phyloP scores from a whole-genome alignment of 2,888 invertebrate genomes.

The Pyralis farinalis region DNA sequence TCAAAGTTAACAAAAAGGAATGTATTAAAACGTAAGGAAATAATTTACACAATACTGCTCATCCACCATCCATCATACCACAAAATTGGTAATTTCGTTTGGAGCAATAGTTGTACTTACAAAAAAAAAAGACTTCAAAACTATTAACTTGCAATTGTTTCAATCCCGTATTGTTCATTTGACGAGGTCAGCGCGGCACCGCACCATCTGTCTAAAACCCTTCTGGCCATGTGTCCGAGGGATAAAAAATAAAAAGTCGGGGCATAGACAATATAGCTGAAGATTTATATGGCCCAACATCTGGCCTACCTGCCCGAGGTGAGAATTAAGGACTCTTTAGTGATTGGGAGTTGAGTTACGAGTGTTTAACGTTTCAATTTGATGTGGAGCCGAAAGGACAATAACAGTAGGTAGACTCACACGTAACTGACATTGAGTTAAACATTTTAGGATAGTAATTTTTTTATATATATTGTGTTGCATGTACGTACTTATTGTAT shows the following conservation, averaged over 20 bases:
- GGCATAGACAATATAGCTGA: slow-evolving; percentile 57
- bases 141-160: neutral
- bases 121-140: too few species aligned
- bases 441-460: too few species aligned
- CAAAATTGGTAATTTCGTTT: too few species aligned
- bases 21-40: too few species aligned
- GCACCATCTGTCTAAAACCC: slow-evolving; percentile 40
- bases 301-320: slow-evolving; percentile 57
- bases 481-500: too few species aligned
- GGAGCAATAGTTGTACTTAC: too few species aligned
- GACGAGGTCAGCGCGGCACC: slow-evolving; percentile 23
- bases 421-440: too few species aligned
- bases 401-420: too few species aligned
- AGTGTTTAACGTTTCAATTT: slow-evolving; percentile 9
- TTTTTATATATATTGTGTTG: too few species aligned
- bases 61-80: too few species aligned
- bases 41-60: too few species aligned
- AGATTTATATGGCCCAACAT: slow-evolving; percentile 66
- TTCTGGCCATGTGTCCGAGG: slow-evolving; percentile 61
- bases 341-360: slow-evolving; percentile 7
- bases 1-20: too few species aligned
- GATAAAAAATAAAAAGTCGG: slow-evolving; percentile 44
- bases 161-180: neutral
- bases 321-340: slow-evolving; percentile 27
- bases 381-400: neutral